Evolutionary conservation across 2,113 vertebrate genomes (phyloP).

Genomic region (Leucosticte australis): DNA sequence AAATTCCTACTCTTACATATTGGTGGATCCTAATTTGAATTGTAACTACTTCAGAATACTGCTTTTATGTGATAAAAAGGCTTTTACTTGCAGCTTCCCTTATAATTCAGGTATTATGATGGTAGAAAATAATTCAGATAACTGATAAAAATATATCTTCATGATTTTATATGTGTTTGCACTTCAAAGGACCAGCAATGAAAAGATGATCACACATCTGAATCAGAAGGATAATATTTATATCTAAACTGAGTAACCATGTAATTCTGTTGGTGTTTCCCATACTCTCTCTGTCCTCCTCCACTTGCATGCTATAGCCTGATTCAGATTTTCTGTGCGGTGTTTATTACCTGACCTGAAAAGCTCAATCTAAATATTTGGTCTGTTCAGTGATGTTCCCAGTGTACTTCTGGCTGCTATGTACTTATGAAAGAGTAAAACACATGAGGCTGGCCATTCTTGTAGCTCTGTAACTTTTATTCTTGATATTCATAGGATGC

Average conservation of each 20-base stretch:
- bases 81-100: neutral
- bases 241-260: conserved; percentile 4
- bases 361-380: conserved; percentile 8
- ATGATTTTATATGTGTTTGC: conserved; percentile 3
- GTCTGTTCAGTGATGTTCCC: neutral
- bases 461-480: neutral
- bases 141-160: neutral
- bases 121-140: neutral
- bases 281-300: neutral
- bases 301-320: neutral
- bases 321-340: neutral
- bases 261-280: conserved; percentile 1
- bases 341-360: conserved; percentile 13
- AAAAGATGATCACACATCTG: conserved; percentile 10
- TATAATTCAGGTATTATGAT: neutral
- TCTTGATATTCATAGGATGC: neutral
- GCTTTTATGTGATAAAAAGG: neutral
- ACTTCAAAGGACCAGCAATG: neutral
- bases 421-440: neutral
- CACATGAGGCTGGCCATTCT: neutral
- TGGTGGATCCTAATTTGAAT: neutral
- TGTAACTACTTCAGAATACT: neutral
- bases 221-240: conserved; percentile 50
- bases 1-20: neutral
- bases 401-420: neutral